Base-by-base conservation (phyloP, 1,140 invertebrate genomes). In the Theocolax elegans region DNA sequence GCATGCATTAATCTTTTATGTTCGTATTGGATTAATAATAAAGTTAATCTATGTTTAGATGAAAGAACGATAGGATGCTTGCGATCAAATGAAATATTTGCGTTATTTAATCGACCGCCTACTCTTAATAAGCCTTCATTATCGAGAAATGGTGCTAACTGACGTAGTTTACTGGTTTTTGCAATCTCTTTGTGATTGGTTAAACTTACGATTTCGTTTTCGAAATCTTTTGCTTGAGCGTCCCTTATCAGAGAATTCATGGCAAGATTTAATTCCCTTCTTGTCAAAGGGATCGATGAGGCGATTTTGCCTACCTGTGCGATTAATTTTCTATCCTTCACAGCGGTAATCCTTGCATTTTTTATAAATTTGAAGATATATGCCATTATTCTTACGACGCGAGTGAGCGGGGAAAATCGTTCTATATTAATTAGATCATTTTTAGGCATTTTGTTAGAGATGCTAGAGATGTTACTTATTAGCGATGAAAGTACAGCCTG, bases 111-210 rank as follows among this genome's bases (percentile, higher is more conserved):
- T 44, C 83, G 65, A 6, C 85, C 83, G 7, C 84, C 82, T 8
- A 86, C 84, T 42, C 83, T 68, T 8, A 86, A 12, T 0, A 86
- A 2, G 27, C 76, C 77, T 8, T 73, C 58, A 8, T 72, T 23
- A 64, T 85, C 83, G 4, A 85, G 3, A 71, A 83, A 83, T 23
- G 81, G 76, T 38, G 69, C 63, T 19, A 83, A 59, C 10, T 67
- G 31, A 12, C 51, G 65, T 74, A 76, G 38, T 21, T 62, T 51
- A 38, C 51, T 72, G n/a, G 9, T 44, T 3, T 29, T 40, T 2
- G 3, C 3, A 7, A 72, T 8, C 2, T 53, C 19, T 10, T 44
- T 35, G 15, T 40, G 25, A 0, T 35, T n/a, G 19, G 40, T n/a
- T 3, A 72, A 25, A 4, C 17, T 7, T n/a, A 10, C 17, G 13